Percentiles rank a stretch among this genome's conserved stretches.
phyloP scores from a whole-genome alignment of 2,888 invertebrate species.

The Xanthorhoe designata region DNA sequence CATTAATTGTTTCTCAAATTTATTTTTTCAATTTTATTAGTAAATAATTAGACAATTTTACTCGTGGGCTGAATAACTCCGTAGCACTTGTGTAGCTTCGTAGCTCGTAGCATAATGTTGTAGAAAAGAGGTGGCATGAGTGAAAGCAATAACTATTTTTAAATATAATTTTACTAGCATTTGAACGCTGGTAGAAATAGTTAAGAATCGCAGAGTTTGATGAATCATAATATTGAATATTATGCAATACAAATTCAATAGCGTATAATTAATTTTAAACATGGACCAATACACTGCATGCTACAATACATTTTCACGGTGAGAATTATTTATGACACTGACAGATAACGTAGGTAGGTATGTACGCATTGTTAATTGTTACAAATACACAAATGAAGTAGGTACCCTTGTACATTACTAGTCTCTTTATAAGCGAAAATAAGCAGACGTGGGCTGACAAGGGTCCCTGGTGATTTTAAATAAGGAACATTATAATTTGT shows the following conservation, averaged over 20 bases:
- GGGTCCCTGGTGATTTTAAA: slow-evolving; percentile 66
- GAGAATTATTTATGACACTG: background rate
- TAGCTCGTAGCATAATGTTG: background rate
- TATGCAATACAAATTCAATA: background rate
- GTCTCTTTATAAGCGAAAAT: slow-evolving; percentile 63
- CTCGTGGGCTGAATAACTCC: background rate
- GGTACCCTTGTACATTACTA: slow-evolving; percentile 61
- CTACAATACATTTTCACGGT: background rate
- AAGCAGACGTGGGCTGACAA: slow-evolving; percentile 63
- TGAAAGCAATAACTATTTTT: background rate
- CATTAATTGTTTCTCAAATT: too few relatives aligned
- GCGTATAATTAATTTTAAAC: background rate
- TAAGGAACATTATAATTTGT: slow-evolving; percentile 58
- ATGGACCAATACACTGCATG: background rate
- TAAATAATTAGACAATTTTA: background rate
- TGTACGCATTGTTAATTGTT: slow-evolving; percentile 30
- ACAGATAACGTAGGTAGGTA: background rate
- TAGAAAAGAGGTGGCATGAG: background rate
- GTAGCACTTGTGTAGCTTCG: background rate
- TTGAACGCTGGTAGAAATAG: background rate
- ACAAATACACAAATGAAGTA: slow-evolving; percentile 51
- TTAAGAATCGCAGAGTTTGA: background rate
- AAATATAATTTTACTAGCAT: background rate
- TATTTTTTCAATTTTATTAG: background rate
- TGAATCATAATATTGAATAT: background rate